Evolutionary conservation across 2,113 vertebrate species (phyloP).

Genomic region (Eurystomus gularis): DNA sequence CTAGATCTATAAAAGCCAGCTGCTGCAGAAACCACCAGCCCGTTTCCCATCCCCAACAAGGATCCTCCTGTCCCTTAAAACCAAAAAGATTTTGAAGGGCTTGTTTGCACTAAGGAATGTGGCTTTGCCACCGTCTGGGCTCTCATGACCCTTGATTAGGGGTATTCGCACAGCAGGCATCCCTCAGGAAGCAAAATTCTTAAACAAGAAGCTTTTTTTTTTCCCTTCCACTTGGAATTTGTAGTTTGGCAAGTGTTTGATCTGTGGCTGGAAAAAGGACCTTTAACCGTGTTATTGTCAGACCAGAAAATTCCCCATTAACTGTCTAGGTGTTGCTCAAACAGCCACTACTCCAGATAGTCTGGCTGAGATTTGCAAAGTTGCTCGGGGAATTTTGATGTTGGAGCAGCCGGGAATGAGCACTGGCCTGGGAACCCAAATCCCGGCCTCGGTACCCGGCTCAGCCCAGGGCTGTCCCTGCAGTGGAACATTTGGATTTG

Average conservation of each 20-base stretch:
- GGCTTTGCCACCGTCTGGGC: neutral
- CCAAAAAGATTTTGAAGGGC: neutral
- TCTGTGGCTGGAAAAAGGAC: neutral
- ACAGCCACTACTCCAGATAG: neutral
- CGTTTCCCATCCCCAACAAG: neutral
- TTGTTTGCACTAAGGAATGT: neutral
- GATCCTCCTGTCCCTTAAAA: neutral
- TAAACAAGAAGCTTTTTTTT: neutral
- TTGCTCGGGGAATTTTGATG: neutral
- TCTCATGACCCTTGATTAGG: neutral
- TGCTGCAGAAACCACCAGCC: neutral
- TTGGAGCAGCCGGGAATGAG: neutral
- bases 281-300: neutral
- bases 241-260: neutral
- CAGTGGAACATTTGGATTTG: neutral
- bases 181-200: neutral
- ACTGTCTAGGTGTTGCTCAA: neutral
- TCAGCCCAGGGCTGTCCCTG: neutral
- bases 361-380: neutral
- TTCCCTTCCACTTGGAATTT: neutral
- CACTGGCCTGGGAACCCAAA: neutral
- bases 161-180: conserved; percentile 5
- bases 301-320: neutral
- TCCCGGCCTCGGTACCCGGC: neutral
- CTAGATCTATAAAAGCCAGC: neutral